Evolutionary conservation across 2,888 invertebrate species (phyloP), one percentile per base, ranked within the genome.

Genomic region (Euzetes globulus): DNA sequence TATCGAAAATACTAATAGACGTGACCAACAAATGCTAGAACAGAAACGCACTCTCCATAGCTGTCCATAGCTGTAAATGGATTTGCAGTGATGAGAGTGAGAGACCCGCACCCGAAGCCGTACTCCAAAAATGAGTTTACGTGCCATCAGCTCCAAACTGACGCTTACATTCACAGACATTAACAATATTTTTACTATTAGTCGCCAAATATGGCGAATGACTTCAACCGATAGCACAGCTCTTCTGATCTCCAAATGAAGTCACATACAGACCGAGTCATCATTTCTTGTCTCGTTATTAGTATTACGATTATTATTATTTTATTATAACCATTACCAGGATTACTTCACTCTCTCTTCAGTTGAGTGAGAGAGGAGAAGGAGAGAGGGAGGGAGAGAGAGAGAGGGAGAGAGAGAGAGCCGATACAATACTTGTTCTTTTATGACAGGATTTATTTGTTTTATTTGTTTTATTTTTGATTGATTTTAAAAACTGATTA

Each of bases 261-360:
- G 68, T 68, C 68, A 68, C 68, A 68, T 68, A 33, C 68, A 68
- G 11, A 33, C 33, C 15, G 33, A 68, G 19, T 68, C 68, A 68
- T 68, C 68, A 68, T 68, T 68, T 68, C 55, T 11, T 55, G 25
- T 55, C 25, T 55, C 22, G 25, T 55, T 55, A 25, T 55, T 25
- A 55, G 55, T 55, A 55, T 25, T 55, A 55, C 55, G 22, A 11
- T 55, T 55, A 55, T 55, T 55, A 55, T 55, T 55, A 52, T 52
- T 52, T 52, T 52, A 55, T 55, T 55, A 55, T 55, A 55, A 55
- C 22, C 55, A 55, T 55, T 55, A 55, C 22, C 25, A 22, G 1
- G 13, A 25, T 6, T 25, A 55, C 22, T 22, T 47, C 41, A 9
- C 41, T 5, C 41, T 41, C 41, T 41, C 41, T 41, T 41, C 41